Base-by-base conservation (phyloP, 1,140 invertebrate species). In the Orchestia grillus region DNA sequence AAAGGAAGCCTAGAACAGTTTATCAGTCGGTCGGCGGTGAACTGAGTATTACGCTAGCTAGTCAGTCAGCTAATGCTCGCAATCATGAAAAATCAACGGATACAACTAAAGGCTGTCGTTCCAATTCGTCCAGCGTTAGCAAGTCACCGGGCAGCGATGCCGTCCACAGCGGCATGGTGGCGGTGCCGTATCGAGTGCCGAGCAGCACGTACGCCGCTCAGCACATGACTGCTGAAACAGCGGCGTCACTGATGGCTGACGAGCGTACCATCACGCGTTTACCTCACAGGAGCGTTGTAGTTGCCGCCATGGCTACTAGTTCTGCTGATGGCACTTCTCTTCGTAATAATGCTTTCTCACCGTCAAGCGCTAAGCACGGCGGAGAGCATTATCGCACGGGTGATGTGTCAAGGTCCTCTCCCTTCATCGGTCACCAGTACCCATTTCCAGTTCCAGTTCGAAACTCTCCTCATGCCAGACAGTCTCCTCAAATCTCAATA, bases 171-270 rank as follows among this genome's bases (percentile, higher is more conserved):
- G 44, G 92, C 92, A 47, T 94, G 1, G 44, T 94, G 40, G 92
- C 92, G 6, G 40, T 94, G 92, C 92, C 92, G 43, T 94, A 44
- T 8, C 44, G 92, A 16, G 92, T 94, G 92, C 92, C 92, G 1
- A 45, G 92, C 92, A 94, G 92, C 44, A 94, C 92, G 1, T 94
- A 94, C 44, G 92, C 92, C 11, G 92, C 92, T 15, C 92, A 94
- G 44, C 92, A 94, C 44, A 94, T 94, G 92, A 94, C 92, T 45
- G 44, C 92, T 40, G 92, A 94, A 44, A 44, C 92, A 44, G 92
- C 92, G 11, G 92, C 92, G 8, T 94, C 92, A 8, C 92, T 94
- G 3, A 94, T 94, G 92, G 92, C 92, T 15, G 92, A 94, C 36
- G 92, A 94, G 44, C 92, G 92, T 0, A 94, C 92, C 6, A 94